Conservation (phyloP, 2,797 vertebrate genomes). For the Poeciliopsis turneri region DNA sequence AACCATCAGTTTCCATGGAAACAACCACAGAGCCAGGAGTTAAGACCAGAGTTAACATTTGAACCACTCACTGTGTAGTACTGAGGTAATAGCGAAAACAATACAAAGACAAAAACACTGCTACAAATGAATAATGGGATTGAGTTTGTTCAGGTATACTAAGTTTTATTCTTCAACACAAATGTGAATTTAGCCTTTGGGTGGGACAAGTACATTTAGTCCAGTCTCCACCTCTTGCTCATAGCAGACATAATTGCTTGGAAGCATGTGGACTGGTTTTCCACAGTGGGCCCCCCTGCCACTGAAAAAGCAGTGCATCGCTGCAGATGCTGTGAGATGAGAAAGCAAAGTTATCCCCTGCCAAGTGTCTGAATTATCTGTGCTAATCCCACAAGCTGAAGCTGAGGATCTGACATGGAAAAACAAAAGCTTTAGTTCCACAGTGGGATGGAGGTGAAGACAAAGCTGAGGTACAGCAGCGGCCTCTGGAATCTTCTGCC, state of each 20-base stretch:
- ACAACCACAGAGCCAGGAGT: not conserved
- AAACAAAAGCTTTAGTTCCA: constrained; percentile 63
- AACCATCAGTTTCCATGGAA: not conserved
- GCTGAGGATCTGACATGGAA: constrained; percentile 61
- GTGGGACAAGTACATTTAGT: not conserved
- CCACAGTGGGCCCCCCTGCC: constrained; percentile 6
- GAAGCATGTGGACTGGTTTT: constrained; percentile 4
- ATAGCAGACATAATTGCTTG: constrained; percentile 3
- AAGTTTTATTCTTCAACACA: not conserved
- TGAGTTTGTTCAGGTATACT: not conserved
- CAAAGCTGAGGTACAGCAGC: constrained; percentile 25
- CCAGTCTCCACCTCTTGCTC: not conserved
- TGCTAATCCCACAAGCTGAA: constrained; percentile 66
- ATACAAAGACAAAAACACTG: not conserved
- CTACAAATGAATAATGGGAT: not conserved
- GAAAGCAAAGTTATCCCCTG: constrained; percentile 40
- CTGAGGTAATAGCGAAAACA: not conserved
- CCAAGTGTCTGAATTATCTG: constrained; percentile 66
- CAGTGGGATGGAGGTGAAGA: constrained; percentile 36
- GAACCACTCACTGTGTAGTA: not conserved
- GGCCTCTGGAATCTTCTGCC: constrained; percentile 14
- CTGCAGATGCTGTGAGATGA: constrained; percentile 21
- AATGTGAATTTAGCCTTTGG: not conserved
- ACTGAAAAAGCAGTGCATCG: constrained; percentile 14
- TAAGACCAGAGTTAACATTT: not conserved